Evolutionary conservation across 2,888 invertebrate genomes (phyloP).

Genomic region (Epiblema foenella): DNA sequence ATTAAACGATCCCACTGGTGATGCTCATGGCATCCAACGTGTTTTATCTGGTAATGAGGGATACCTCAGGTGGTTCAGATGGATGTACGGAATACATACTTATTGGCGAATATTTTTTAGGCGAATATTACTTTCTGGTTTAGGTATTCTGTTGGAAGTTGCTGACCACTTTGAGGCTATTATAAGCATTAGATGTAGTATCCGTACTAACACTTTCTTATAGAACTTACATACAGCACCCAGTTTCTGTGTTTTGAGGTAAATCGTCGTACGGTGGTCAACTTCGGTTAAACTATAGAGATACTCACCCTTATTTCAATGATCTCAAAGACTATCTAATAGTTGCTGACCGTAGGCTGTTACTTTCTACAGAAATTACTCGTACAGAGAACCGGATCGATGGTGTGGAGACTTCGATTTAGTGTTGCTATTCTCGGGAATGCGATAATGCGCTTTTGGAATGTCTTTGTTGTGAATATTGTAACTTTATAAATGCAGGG

Average conservation of each 20-base stretch:
- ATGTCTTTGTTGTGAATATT: too few relatives aligned
- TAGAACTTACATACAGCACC: constrained; percentile 16
- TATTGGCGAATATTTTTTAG: too few relatives aligned
- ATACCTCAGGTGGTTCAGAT: too few relatives aligned
- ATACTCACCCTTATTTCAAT: constrained; percentile 5
- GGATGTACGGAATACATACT: too few relatives aligned
- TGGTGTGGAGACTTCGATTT: constrained; percentile 23
- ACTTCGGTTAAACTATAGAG: not conserved
- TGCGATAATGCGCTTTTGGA: not conserved
- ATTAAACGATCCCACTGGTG: too few relatives aligned
- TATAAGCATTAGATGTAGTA: not conserved
- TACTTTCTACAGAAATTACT: constrained; percentile 44
- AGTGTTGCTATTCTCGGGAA: constrained; percentile 23
- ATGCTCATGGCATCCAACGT: too few relatives aligned
- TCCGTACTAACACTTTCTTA: constrained; percentile 30
- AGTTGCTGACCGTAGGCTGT: constrained; percentile 5
- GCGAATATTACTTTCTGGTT: too few relatives aligned
- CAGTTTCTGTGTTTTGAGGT: constrained; percentile 42
- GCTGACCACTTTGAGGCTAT: too few relatives aligned
- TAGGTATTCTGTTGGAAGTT: too few relatives aligned
- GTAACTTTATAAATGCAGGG: too few relatives aligned
- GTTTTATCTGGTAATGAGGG: too few relatives aligned
- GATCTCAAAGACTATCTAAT: not conserved
- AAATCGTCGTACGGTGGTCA: constrained; percentile 33
- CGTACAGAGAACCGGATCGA: constrained; percentile 37